Conservation (phyloP, 2,888 invertebrate species). For the Toxonevra muliebris region DNA sequence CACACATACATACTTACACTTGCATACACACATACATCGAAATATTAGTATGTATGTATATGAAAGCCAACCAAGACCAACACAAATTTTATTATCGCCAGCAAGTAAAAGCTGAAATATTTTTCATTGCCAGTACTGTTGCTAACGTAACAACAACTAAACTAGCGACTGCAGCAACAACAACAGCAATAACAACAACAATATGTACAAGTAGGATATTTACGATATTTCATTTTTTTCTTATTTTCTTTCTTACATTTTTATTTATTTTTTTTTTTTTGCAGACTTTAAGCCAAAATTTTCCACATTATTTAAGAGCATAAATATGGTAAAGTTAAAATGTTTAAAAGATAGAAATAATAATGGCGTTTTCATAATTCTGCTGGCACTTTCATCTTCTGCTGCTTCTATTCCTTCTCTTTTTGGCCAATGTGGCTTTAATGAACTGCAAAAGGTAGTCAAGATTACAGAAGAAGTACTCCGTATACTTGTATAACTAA, state of each 20-base stretch:
- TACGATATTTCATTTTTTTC: neutral
- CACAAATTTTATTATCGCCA: neutral
- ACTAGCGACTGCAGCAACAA: no score
- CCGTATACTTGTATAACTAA: no score
- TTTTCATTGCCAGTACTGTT: neutral
- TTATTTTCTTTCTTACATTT: no score
- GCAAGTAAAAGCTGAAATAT: neutral
- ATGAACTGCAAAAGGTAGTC: neutral
- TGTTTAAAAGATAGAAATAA: conserved; percentile 1
- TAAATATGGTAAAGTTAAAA: neutral
- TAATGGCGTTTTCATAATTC: neutral
- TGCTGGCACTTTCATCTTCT: no score
- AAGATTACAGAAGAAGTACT: no score
- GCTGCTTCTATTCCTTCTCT: neutral
- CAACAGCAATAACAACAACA: neutral
- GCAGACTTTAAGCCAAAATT: neutral
- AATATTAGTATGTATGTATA: no score
- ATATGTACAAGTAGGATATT: neutral
- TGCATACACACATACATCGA: neutral
- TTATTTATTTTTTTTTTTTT: neutral
- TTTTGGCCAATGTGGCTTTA: neutral
- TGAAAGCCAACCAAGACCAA: neutral
- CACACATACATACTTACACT: neutral
- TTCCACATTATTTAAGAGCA: neutral
- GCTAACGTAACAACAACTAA: neutral